Evolutionary conservation across 2,797 vertebrate genomes (phyloP), one percentile per base, ranked within the genome.

Genomic region (Trematomus bernacchii): DNA sequence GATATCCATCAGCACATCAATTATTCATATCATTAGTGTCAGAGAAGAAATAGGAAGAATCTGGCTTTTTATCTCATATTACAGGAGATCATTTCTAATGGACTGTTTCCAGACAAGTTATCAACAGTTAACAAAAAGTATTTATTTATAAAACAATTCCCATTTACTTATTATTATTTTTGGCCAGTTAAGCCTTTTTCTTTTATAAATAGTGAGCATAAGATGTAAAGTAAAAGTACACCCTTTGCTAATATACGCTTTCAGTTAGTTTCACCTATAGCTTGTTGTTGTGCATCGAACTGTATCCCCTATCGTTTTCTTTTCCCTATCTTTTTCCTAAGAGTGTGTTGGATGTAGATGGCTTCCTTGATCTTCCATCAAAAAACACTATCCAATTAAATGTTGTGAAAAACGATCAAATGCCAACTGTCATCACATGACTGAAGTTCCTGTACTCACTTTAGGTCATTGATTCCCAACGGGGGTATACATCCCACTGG

Each of bases 1-100:
- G 58, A 79, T 72, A 66, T 74, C 46, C 44, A 46, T 84, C 77
- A 84, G 71, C 57, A 74, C 27, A 61, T 64, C 0, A 47, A 71
- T 80, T 66, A 83, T 78, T 77, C 16, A 57, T 53, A 46, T 66
- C 59, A 78, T 80, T 76, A 70, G 33, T 37, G 33, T 37, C 33
- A 37, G 27, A 27, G 27, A 27, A 27, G 27, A 27, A 27, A 27
- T 27, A 27, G 27, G 27, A 27, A 27, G 27, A 27, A 27, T 4
- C 27, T 5, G 27, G 27, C 27, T 27, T 27, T 5, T 27, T 27
- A 4, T 27, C 4, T 27, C 27, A 27, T 27, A 27, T 27, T 27
- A 27, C 27, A 37, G 33, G 33, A 37, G 8, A 9, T 37, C 7
- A 37, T 37, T 37, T 37, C 1, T 37, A 37, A 37, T 37, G 33